Evolutionary conservation across 2,888 invertebrate species (phyloP), one percentile per base, ranked within the genome.

Genomic region (Melanchra persicariae): DNA sequence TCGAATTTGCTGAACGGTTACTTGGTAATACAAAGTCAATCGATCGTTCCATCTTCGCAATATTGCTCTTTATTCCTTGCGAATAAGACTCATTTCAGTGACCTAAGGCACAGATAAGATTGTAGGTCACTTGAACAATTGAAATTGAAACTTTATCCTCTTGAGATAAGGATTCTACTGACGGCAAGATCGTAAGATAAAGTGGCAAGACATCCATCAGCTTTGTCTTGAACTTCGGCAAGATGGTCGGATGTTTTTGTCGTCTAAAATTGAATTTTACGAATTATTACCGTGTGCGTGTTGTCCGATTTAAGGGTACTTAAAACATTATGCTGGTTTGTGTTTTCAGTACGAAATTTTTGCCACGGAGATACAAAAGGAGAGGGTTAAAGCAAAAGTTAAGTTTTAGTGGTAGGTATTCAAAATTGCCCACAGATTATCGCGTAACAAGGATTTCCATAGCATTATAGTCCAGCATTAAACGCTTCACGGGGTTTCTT

Each of bases 1-100:
- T 84, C 84, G 75, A 87, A 87, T 85, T 84, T 79, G 75, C 64
- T 64, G 73, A 85, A 83, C 84, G 74, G 87, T 85, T 86, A 80
- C 82, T 58, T 73, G 58, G 58, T 65, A 69, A 61, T 62, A 52
- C 77, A 66, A 82, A 74, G 22, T 62, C 62, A 69, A 73, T 70
- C 24, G 57, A 58, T 45, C 30, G 5, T 9, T 59, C 30, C 63
- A 61, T 49, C 15, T 54, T 58, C 55, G 43, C 57, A 24, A 81
- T 64, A 74, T 65, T 64, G 10, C 30, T 54, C 84, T 78, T 63
- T 84, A 75, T 69, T 30, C 5, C 57, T 19, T 58, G n/a, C 10
- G 17, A 10, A 74, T 74, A 85, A 24, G 71, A 52, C 9, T 62
- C 22, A 55, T 59, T 63, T 52, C 55, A 63, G 43, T 10, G 59